Percentiles rank a stretch among this genome's conserved stretches.
These are phyloP conservation scores for Clistopyga incitator DNA, from an alignment of 2,888 invertebrate species.

Conservation along the genomic window DNA sequence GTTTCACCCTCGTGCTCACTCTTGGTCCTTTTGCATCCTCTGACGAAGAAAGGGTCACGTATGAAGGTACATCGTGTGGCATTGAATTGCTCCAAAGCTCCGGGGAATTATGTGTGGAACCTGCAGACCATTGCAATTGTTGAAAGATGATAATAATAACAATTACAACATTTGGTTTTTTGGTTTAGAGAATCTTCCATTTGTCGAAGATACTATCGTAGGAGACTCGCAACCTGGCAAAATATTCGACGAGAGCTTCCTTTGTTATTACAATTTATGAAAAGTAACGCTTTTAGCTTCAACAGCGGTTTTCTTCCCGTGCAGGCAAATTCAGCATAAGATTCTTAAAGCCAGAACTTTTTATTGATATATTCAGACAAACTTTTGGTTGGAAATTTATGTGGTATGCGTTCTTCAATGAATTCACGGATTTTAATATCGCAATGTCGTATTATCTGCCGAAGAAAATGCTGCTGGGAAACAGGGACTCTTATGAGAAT, in stretches of 20 bases:
- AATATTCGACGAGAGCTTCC: not conserved
- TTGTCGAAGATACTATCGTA: not conserved
- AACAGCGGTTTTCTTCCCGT: not conserved
- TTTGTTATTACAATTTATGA: too few relatives aligned
- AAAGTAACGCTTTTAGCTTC: not conserved
- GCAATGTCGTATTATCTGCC: not conserved
- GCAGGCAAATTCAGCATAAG: not conserved
- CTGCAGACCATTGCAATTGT: not conserved
- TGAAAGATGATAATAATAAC: not conserved
- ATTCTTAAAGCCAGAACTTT: not conserved
- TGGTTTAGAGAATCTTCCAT: not conserved
- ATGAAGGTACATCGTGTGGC: constrained; percentile 14
- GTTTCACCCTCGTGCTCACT: constrained; percentile 7
- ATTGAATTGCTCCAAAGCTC: constrained; percentile 38
- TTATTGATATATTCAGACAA: not conserved
- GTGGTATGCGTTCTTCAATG: too few relatives aligned
- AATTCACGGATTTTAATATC: not conserved
- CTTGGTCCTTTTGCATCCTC: constrained; percentile 43
- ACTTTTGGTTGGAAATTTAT: not conserved
- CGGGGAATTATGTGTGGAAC: constrained; percentile 26
- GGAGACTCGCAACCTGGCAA: not conserved
- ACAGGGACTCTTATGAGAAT: not conserved
- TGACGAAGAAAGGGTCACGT: constrained; percentile 22
- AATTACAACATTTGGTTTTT: not conserved
- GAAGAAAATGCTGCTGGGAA: not conserved